phyloP scores from a whole-genome alignment of 2,797 vertebrate genomes.

The Gastrophryne carolinensis region DNA sequence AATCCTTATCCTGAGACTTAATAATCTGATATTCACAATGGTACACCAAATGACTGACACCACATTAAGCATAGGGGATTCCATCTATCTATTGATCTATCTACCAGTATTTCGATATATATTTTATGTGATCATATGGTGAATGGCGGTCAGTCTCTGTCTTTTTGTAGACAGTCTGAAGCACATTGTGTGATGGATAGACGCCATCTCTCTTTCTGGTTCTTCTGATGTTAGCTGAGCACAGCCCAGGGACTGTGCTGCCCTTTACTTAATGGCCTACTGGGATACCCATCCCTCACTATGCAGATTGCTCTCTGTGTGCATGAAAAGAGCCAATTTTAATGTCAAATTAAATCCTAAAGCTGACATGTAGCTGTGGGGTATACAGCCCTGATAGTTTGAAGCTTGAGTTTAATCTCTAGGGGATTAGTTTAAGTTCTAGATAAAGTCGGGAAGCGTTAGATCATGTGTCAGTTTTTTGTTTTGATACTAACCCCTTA shows the following conservation, averaged over 20 bases:
- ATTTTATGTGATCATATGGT: slow-evolving; percentile 7
- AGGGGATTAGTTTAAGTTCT: no score
- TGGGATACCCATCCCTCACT: neutral
- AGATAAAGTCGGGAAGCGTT: no score
- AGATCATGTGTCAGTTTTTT: no score
- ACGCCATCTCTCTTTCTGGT: slow-evolving; percentile 20
- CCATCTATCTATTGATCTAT: no score
- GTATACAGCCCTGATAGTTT: no score
- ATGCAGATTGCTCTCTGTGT: neutral
- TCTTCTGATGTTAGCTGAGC: slow-evolving; percentile 14
- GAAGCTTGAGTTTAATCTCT: no score
- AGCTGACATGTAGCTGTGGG: neutral
- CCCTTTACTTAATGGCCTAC: slow-evolving; percentile 7
- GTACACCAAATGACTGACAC: neutral
- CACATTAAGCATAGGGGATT: no score
- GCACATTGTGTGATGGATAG: slow-evolving; percentile 32
- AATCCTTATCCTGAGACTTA: slow-evolving; percentile 21
- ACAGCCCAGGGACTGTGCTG: slow-evolving; percentile 37
- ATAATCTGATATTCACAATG: slow-evolving; percentile 28
- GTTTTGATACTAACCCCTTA: no score
- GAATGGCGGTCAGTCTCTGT: slow-evolving; percentile 41
- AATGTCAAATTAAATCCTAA: neutral
- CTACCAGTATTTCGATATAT: no score
- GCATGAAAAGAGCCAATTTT: neutral
- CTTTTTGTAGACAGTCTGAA: slow-evolving; percentile 20